Conservation (phyloP, 2,797 vertebrate species). For the Enteromius radiatus region DNA sequence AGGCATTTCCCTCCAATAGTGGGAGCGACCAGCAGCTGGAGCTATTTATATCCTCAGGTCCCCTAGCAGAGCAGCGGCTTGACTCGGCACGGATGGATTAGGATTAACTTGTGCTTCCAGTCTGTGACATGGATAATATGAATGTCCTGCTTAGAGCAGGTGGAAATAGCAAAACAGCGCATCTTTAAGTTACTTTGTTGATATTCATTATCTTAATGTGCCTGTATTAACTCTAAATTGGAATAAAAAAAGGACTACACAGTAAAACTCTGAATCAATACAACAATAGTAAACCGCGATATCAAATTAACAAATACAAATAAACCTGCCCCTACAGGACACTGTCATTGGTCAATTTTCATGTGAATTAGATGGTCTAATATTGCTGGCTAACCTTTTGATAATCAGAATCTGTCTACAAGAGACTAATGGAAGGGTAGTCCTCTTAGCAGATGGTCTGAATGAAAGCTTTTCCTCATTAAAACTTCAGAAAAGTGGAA, state of each 20-base stretch:
- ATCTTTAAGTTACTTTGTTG: not conserved
- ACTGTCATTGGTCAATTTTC: not conserved
- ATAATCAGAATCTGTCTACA: not conserved
- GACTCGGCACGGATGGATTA: constrained; percentile 28
- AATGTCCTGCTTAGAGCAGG: constrained; percentile 11
- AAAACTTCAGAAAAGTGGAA: constrained; percentile 40
- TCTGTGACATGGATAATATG: constrained; percentile 29
- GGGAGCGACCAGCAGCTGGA: constrained; percentile 35
- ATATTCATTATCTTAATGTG: not conserved
- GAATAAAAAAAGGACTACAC: not conserved
- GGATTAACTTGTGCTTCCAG: constrained; percentile 36
- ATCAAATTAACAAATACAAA: not conserved
- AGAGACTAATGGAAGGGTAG: not conserved
- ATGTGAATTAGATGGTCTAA: not conserved
- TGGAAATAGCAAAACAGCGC: not conserved
- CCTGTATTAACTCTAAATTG: not conserved
- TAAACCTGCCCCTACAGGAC: not conserved
- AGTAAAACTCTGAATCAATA: not conserved
- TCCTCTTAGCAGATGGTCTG: constrained; percentile 45
- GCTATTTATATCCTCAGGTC: constrained; percentile 57
- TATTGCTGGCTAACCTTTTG: not conserved
- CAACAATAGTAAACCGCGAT: too few species aligned
- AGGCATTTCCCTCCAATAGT: constrained; percentile 35
- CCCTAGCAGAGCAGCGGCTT: constrained; percentile 44
- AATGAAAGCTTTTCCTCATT: constrained; percentile 50